These are phyloP conservation scores for Halcyon chelicuti DNA, from an alignment of 2,797 vertebrate species.

Conservation along the genomic window DNA sequence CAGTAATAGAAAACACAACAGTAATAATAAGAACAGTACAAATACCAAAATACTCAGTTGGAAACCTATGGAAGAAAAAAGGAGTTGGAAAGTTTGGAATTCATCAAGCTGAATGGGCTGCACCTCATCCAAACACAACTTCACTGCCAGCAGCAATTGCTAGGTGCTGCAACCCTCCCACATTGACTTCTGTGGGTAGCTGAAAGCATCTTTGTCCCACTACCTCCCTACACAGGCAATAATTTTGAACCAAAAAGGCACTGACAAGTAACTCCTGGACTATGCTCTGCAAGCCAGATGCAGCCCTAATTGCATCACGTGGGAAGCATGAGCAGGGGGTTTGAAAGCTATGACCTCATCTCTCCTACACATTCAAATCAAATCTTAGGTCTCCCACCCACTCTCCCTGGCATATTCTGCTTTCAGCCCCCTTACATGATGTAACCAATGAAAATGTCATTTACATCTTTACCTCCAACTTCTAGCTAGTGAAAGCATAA, in stretches of 20 bases:
- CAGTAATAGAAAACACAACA: not conserved
- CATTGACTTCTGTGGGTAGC: not conserved
- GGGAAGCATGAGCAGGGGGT: slow-evolving; percentile 5
- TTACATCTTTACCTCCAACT: slow-evolving; percentile 11
- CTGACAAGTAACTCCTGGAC: not conserved
- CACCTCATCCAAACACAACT: not conserved
- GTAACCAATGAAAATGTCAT: slow-evolving; percentile 41
- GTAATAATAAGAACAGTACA: not conserved
- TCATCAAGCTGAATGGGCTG: not conserved
- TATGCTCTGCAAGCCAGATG: slow-evolving; percentile 6
- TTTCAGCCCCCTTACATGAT: slow-evolving; percentile 41
- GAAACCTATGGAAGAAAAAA: not conserved
- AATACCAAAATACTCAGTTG: not conserved
- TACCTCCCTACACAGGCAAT: not conserved
- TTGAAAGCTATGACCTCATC: slow-evolving; percentile 56
- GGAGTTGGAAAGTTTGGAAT: not conserved
- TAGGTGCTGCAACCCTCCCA: not conserved
- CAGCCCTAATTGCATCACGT: slow-evolving; percentile 30
- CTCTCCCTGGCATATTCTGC: slow-evolving; percentile 16
- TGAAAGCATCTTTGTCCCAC: slow-evolving; percentile 18
- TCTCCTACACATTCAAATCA: slow-evolving; percentile 49
- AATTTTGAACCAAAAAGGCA: slow-evolving; percentile 34
- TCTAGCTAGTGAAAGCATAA: not conserved
- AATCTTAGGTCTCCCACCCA: slow-evolving; percentile 19
- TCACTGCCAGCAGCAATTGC: slow-evolving; percentile 13